phyloP scores from a whole-genome alignment of 2,797 vertebrate species.

The Amazona finschi region DNA sequence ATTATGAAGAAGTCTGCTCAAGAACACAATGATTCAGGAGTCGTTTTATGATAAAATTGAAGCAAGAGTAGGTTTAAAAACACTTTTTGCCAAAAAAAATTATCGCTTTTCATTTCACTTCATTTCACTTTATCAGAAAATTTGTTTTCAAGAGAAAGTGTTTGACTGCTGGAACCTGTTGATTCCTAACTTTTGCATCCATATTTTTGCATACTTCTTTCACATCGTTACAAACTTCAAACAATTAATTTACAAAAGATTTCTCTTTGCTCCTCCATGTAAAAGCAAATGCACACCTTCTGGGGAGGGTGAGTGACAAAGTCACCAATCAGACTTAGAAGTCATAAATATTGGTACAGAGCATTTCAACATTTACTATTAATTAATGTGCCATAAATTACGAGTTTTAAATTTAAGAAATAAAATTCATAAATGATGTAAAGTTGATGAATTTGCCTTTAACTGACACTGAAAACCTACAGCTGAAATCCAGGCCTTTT shows the following conservation, averaged over 20 bases:
- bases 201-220: background rate
- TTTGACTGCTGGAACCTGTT: background rate
- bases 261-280: background rate
- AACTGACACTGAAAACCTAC: background rate
- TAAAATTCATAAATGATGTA: background rate
- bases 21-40: background rate
- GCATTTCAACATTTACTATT: background rate
- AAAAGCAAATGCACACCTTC: background rate
- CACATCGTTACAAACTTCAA: background rate
- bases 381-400: background rate
- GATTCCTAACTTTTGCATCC: background rate
- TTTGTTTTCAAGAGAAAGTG: background rate
- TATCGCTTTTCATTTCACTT: background rate
- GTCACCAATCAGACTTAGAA: background rate
- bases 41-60: background rate
- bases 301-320: background rate
- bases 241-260: background rate
- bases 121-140: background rate
- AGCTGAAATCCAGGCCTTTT: conserved; percentile 40
- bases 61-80: background rate
- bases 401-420: background rate
- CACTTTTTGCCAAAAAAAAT: background rate
- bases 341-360: background rate
- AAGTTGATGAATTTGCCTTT: background rate
- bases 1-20: background rate